Conservation (phyloP, 2,888 invertebrate genomes). For the Tyria jacobaeae region DNA sequence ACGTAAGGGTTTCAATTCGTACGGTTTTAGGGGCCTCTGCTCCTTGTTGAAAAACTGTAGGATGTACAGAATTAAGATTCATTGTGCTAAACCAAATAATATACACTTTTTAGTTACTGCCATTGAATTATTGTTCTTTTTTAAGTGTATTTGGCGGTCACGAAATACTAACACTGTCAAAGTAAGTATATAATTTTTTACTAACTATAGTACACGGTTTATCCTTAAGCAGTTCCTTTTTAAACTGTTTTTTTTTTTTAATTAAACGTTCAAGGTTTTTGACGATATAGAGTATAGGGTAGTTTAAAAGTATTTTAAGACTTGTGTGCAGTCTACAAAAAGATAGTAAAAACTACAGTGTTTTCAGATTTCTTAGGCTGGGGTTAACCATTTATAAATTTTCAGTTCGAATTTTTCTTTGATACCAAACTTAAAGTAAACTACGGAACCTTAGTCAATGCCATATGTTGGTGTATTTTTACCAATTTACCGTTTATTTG, state of each 20-base stretch:
- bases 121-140: neutral
- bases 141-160: neutral
- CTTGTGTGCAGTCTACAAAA: no score
- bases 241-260: no score
- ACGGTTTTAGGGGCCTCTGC: conserved; percentile 16
- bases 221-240: no score
- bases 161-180: neutral
- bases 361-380: neutral
- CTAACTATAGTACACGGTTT: neutral
- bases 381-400: no score
- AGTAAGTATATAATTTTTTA: neutral
- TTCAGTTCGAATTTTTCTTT: no score
- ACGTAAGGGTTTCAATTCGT: conserved; percentile 44
- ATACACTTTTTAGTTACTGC: neutral
- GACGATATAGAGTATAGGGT: no score
- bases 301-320: no score
- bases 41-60: neutral
- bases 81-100: neutral
- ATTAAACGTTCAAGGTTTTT: no score
- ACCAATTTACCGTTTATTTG: conserved; percentile 37
- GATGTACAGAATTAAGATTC: neutral
- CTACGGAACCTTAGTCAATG: conserved; percentile 26
- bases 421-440: neutral
- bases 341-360: neutral
- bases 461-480: conserved; percentile 11